Percentiles rank a stretch among this genome's conserved stretches.
These are phyloP conservation scores for Octopus bimaculoides DNA, from an alignment of 1,140 invertebrate genomes.

Conservation along the genomic window DNA sequence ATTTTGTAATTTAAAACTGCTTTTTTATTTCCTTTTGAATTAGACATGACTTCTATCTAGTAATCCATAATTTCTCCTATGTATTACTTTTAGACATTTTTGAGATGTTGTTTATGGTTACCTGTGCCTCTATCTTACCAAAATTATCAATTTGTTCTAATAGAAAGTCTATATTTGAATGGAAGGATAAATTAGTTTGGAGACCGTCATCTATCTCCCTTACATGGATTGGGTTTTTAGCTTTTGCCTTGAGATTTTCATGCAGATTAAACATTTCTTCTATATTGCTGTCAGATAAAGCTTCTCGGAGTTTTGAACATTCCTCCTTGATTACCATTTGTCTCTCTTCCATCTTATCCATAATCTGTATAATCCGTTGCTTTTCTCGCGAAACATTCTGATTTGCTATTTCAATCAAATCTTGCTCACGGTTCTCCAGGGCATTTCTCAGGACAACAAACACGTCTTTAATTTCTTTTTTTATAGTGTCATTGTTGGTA, in stretches of 20 bases:
- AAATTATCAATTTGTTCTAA: constrained; percentile 34
- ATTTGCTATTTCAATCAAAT: constrained; percentile 29
- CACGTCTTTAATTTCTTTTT: constrained; percentile 28
- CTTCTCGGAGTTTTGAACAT: constrained; percentile 22
- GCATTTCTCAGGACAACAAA: constrained; percentile 30
- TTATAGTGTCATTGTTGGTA: constrained; percentile 22
- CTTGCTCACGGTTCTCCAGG: constrained; percentile 30
- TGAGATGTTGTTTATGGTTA: constrained; percentile 11
- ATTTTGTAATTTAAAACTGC: too few species aligned
- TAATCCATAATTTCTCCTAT: too few species aligned
- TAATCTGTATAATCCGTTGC: constrained; percentile 31
- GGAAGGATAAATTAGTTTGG: constrained; percentile 37
- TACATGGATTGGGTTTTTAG: constrained; percentile 21
- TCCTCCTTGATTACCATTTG: constrained; percentile 23
- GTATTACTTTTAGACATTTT: neutral
- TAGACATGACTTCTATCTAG: too few species aligned
- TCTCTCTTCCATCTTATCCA: constrained; percentile 25
- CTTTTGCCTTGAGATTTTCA: neutral
- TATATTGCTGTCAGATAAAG: constrained; percentile 32
- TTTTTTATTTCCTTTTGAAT: too few species aligned
- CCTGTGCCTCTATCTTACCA: constrained; percentile 31
- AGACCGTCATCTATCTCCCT: constrained; percentile 36
- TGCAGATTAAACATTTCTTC: constrained; percentile 35
- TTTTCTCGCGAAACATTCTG: constrained; percentile 36
- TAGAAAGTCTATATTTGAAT: constrained; percentile 29